Conservation (phyloP, 2,113 vertebrate species). For the Globicephala melas region DNA sequence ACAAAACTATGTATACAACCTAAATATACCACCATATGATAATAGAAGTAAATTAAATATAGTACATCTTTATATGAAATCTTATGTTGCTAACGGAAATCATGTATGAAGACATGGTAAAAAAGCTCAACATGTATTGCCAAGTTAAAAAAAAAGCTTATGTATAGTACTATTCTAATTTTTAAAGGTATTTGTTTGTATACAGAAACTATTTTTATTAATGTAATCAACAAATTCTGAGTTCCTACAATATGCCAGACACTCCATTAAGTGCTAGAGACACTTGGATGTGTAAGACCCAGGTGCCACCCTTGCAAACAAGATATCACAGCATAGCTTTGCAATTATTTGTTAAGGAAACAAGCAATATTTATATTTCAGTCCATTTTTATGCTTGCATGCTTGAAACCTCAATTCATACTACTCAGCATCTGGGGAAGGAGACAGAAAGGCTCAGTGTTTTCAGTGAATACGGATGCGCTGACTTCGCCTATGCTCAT, state of each 20-base stretch:
- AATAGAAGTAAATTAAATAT: background rate
- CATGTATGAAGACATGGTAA: no score
- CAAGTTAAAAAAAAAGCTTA: background rate
- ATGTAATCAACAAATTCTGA: background rate
- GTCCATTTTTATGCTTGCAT: background rate
- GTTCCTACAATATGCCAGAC: background rate
- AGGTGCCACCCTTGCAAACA: background rate
- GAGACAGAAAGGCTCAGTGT: background rate
- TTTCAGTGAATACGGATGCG: background rate
- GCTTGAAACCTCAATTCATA: background rate
- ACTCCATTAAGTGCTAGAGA: background rate
- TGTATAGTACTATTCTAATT: background rate
- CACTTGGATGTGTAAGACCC: background rate
- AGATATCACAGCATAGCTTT: background rate
- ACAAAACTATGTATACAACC: background rate
- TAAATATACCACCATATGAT: background rate
- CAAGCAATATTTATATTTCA: background rate
- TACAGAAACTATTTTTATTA: background rate
- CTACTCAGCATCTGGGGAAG: background rate
- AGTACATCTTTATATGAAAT: background rate
- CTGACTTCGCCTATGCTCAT: background rate
- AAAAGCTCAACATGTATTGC: background rate
- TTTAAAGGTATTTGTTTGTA: background rate
- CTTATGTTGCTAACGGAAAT: background rate
- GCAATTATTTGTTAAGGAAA: background rate